Conservation (phyloP, 2,888 invertebrate genomes). For the Philereme transversata region DNA sequence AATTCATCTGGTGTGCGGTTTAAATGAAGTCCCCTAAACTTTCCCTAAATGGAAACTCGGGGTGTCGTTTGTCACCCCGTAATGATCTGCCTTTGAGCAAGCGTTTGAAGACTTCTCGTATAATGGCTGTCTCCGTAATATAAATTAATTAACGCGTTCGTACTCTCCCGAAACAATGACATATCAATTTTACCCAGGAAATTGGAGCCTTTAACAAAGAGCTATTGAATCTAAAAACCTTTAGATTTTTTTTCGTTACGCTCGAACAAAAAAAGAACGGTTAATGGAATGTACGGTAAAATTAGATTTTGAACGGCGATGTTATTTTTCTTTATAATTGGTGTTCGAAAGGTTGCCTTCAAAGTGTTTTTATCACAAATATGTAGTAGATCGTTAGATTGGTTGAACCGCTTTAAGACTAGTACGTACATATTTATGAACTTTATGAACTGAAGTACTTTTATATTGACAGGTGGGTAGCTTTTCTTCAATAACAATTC, state of each 20-base stretch:
- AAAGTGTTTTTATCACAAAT: conserved; percentile 23
- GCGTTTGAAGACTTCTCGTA: conserved; percentile 35
- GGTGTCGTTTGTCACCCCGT: conserved; percentile 53
- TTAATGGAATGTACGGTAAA: conserved; percentile 33
- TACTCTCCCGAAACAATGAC: conserved; percentile 37
- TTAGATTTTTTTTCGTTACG: conserved; percentile 33
- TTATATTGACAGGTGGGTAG: too few relatives aligned
- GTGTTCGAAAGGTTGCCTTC: conserved; percentile 7
- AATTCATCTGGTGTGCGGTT: conserved; percentile 50
- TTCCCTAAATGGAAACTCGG: conserved; percentile 49
- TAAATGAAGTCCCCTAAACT: conserved; percentile 51
- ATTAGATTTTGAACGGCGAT: conserved; percentile 28
- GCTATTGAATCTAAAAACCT: conserved; percentile 35
- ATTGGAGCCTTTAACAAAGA: conserved; percentile 36
- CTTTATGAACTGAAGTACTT: too few relatives aligned
- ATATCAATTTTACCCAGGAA: conserved; percentile 39
- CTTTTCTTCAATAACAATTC: too few relatives aligned
- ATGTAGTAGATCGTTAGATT: too few relatives aligned
- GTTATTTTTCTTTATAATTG: conserved; percentile 14
- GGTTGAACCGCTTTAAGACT: too few relatives aligned
- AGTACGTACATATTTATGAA: too few relatives aligned
- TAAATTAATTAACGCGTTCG: conserved; percentile 45
- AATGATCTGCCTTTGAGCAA: conserved; percentile 48
- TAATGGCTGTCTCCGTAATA: conserved; percentile 32
- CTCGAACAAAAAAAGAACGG: conserved; percentile 33